Evolutionary conservation across 2,888 invertebrate species (phyloP), one percentile per base, ranked within the genome.

Genomic region (Odontocolon sp.): DNA sequence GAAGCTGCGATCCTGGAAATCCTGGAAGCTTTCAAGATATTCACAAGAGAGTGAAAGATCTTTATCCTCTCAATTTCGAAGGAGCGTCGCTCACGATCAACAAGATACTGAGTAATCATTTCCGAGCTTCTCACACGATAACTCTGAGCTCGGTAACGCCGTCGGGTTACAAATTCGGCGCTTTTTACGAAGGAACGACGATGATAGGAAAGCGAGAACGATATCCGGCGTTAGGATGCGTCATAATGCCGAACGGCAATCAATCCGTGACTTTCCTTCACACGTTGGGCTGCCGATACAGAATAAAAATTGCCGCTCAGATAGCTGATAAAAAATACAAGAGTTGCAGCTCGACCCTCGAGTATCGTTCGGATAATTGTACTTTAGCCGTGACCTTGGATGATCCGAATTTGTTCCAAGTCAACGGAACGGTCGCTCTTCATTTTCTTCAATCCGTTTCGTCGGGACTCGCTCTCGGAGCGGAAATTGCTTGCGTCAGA

Each of bases 1-100:
- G 69, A 3, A 84, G 81, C 52, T 82, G 61, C 28, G 79, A 81
- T 9, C 88, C 89, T 0, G 89, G 89, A 2, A 89, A 89, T 78
- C 89, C 89, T 6, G 89, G 89, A n/a, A 87, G 85, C 18, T 88
- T 90, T 77, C 88, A 87, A 56, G 88, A 90, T 2, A 80, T 90
- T n/a, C 90, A 90, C 54, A 87, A 85, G 47, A 88, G 85, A 71
- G 85, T 87, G 4, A 84, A 86, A 23, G 83, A 85, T 4, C 80
- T 90, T 14, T 86, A 88, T 54, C 89, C 89, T 0, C 83, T 76
- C n/a, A 86, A 84, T 66, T 90, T 90, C 67, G 87, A 90, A 28
- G 90, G 90, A 6, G 85, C 86, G 1, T 83, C 81, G 38, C 71
- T 90, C 23, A 57, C 79, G 9, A 64, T 87, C 11, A 84, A 80